Percentiles rank a stretch among this genome's conserved stretches.
phyloP scores from a whole-genome alignment of 2,113 vertebrate genomes.

The Datnioides undecimradiatus region DNA sequence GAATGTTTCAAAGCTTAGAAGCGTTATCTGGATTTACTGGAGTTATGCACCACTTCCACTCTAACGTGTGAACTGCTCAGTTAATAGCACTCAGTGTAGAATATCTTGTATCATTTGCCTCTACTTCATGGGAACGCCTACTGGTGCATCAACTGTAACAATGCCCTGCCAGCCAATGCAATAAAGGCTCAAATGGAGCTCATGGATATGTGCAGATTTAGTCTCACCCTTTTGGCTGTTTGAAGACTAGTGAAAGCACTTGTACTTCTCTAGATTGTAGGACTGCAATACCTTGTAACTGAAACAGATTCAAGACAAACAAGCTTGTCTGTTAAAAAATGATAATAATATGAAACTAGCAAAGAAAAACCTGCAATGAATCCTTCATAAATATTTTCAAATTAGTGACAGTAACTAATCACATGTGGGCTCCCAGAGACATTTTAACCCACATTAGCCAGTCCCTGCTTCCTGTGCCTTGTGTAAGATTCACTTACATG shows the following conservation, averaged over 20 bases:
- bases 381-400: background rate
- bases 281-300: no score
- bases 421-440: background rate
- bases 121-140: slow-evolving; percentile 57
- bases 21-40: slow-evolving; percentile 58
- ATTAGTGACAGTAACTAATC: background rate
- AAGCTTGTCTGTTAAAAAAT: background rate
- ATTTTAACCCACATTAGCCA: background rate
- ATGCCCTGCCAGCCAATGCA: background rate
- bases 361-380: background rate
- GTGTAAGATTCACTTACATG: background rate
- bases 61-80: slow-evolving; percentile 32
- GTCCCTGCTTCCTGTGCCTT: no score
- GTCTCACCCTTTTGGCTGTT: slow-evolving; percentile 3
- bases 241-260: background rate
- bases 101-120: slow-evolving; percentile 33
- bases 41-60: slow-evolving; percentile 50
- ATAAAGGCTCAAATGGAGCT: background rate
- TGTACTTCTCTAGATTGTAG: background rate
- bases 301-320: background rate
- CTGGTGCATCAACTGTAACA: slow-evolving; percentile 31
- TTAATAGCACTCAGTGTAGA: slow-evolving; percentile 5
- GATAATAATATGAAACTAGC: background rate
- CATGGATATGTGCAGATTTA: background rate
- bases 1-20: slow-evolving; percentile 45